Base-by-base conservation (phyloP, 2,797 vertebrate species). In the Nothura maculosa region DNA sequence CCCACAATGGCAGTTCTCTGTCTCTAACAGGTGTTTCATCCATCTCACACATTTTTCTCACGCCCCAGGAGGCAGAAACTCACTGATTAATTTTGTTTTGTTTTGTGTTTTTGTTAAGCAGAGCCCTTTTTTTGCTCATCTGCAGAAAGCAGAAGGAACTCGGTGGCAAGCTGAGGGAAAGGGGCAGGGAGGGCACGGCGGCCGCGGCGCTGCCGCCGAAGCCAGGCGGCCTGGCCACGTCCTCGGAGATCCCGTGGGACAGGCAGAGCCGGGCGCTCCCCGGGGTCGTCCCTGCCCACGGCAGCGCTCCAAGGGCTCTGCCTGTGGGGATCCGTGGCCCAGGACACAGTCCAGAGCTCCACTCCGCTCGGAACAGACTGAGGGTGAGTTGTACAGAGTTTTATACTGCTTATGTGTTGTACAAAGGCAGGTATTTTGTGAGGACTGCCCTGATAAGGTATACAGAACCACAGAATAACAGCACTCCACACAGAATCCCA, bases 21-120 rank as follows among this genome's bases (percentile, higher is more conserved):
- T 91, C 92, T 94, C 93, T 94, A 92, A 95, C 93, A 95, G 95
- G 93, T 96, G 94, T 96, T 96, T 95, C 90, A 90, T 95, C 81
- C 93, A 69, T 92, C 79, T 27, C 64, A 48, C 40, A 89, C 55
- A 85, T 94, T 90, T 66, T 91, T 85, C 60, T 92, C 48, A 76
- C 70, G 54, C 17, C 94, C 82, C 94, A 81, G 73, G 85, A 84
- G 95, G 74, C 68, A 2, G 47, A 89, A 89, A 84, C 57, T 89
- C 17, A 0, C 64, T 88, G 77, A 94, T 82, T 91, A 95, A 92
- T 96, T 94, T 90, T 84, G 85, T 7, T 89, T 89, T 83, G 76
- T 36, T 94, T 96, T 81, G 91, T 93, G 92, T 94, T 96, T 81
- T 93, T 92, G 93, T 94, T 96, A 94, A 86, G 74, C 63, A 77